Base-by-base conservation (phyloP, 1,140 invertebrate species). In the Ceratosolen solmsi region DNA sequence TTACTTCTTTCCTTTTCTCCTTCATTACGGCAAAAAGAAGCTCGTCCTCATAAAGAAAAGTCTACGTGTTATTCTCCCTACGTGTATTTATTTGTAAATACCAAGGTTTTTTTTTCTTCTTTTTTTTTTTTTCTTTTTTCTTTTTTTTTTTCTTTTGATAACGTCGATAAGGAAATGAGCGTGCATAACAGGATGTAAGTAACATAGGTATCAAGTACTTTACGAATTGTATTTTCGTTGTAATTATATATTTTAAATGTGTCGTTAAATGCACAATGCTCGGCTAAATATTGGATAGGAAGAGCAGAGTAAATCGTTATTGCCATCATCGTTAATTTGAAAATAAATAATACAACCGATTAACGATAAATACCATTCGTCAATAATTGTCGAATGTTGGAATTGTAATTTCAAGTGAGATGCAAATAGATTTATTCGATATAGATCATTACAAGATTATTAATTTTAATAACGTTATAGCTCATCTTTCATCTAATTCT, bases 111-210 rank as follows among this genome's bases (percentile, higher is more conserved):
- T n/a, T n/a, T n/a, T n/a, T n/a, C n/a, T n/a, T n/a, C n/a, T n/a
- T n/a, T n/a, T n/a, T n/a, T n/a, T n/a, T n/a, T n/a, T n/a, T n/a
- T n/a, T n/a, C n/a, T n/a, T n/a, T n/a, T n/a, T n/a, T n/a, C n/a
- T n/a, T n/a, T n/a, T n/a, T n/a, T n/a, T n/a, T n/a, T 72, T 33
- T 22, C 25, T 79, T 79, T 71, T 79, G 70, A 71, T 33, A 71
- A 20, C 49, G 68, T 11, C 9, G 54, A 79, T 79, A 79, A 71
- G 49, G 15, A 71, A 71, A 46, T 38, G 54, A 51, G 63, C 9
- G 22, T 0, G 8, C 1, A 33, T 70, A 70, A 70, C 17, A 51
- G 51, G 30, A 70, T 49, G 3, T 60, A 46, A 7, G 41, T 54
- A 78, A 70, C 63, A 38, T 27, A 60, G 25, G 30, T 46, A 49